These are phyloP conservation scores for Nasonia giraulti DNA, from an alignment of 1,140 invertebrate genomes.

Conservation along the genomic window DNA sequence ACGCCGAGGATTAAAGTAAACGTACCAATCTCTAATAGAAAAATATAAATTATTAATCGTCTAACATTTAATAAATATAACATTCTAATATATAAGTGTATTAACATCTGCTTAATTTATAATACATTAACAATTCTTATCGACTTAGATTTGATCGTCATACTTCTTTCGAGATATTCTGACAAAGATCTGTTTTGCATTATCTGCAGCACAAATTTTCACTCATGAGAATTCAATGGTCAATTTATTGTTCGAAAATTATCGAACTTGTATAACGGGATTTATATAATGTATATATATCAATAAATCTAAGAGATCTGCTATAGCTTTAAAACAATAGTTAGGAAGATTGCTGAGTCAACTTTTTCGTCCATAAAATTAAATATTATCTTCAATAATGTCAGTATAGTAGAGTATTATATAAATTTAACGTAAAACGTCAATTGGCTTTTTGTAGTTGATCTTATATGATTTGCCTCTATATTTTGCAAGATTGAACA, in stretches of 20 bases:
- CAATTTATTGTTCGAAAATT: not conserved
- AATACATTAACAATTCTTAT: not conserved
- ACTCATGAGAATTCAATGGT: not conserved
- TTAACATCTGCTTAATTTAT: not conserved
- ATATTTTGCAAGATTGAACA: too few relatives aligned
- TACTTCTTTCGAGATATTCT: not conserved
- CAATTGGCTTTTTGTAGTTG: too few relatives aligned
- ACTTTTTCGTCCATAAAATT: not conserved
- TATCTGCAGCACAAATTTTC: not conserved
- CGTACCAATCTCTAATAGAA: not conserved
- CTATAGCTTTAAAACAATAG: not conserved
- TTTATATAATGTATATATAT: not conserved
- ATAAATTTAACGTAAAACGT: too few relatives aligned
- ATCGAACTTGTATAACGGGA: not conserved
- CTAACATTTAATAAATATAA: not conserved
- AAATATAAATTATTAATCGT: constrained; percentile 2
- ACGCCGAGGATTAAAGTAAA: not conserved
- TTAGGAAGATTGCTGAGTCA: not conserved
- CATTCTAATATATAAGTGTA: not conserved
- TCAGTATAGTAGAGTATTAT: too few relatives aligned
- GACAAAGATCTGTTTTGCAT: not conserved
- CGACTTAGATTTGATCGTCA: not conserved
- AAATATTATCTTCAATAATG: not conserved
- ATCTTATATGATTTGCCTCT: too few relatives aligned
- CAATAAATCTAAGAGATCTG: not conserved